phyloP scores from a whole-genome alignment of 2,888 invertebrate genomes.

The Catonia carolina region DNA sequence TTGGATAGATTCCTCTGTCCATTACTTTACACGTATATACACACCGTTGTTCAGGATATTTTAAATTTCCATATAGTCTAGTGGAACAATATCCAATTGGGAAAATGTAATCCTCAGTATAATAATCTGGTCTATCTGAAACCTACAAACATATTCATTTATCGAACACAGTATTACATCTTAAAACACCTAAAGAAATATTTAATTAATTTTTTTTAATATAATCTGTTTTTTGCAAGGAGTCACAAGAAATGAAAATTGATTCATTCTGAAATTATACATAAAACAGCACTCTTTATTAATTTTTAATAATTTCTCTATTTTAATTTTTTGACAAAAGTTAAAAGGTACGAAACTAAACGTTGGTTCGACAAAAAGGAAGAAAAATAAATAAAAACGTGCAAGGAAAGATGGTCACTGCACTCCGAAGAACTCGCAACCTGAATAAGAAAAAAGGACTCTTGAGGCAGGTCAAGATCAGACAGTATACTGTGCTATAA shows the following conservation, averaged over 20 bases:
- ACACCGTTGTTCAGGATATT: conserved; percentile 61
- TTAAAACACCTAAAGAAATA: background rate
- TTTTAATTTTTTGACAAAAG: no score
- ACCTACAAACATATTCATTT: conserved; percentile 44
- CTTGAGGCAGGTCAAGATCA: no score
- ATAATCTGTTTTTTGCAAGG: background rate
- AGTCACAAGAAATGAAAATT: background rate
- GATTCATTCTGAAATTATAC: no score
- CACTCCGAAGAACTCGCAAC: no score
- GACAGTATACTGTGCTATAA: no score
- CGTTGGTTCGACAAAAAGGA: no score
- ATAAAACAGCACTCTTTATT: no score
- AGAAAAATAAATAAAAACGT: no score
- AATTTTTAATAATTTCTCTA: no score
- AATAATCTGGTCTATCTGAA: conserved; percentile 58
- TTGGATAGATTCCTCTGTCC: conserved; percentile 62
- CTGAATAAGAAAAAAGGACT: no score
- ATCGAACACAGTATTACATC: background rate
- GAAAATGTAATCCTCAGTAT: conserved; percentile 63
- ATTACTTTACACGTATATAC: conserved; percentile 73
- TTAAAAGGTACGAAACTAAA: no score
- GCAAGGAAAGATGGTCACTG: no score
- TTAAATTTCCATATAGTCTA: conserved; percentile 63
- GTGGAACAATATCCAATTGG: conserved; percentile 74
- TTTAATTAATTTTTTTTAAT: background rate